Evolutionary conservation across 2,113 vertebrate species (phyloP).

Genomic region (Apus apus): DNA sequence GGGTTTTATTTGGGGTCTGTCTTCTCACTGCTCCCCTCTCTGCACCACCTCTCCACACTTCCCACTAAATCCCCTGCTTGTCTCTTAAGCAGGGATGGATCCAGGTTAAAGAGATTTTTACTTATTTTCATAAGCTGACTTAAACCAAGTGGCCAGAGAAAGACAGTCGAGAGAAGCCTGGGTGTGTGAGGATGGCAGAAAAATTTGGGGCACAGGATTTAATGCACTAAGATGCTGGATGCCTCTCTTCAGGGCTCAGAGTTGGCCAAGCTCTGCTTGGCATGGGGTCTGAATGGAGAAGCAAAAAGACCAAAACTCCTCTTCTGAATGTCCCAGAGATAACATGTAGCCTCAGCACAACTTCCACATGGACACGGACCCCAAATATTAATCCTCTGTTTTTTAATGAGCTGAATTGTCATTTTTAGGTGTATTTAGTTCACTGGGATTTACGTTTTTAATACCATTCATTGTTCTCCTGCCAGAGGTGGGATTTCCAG

Average conservation of each 20-base stretch:
- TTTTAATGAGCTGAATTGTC: not conserved
- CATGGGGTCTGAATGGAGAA: not conserved
- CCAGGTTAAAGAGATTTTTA: not conserved
- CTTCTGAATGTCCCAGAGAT: not conserved
- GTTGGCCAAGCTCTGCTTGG: not conserved
- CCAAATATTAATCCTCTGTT: not conserved
- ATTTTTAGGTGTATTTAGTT: not conserved
- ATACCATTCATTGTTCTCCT: not conserved
- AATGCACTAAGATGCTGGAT: not conserved
- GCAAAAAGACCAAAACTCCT: not conserved
- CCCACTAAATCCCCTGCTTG: not conserved
- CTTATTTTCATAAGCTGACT: not conserved
- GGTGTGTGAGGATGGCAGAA: fast-evolving
- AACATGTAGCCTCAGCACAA: not conserved
- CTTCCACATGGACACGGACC: fast-evolving
- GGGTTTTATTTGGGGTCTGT: not conserved
- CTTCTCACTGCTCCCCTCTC: not conserved
- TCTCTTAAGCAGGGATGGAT: not conserved
- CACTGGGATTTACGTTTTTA: not conserved
- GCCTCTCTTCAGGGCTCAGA: not conserved
- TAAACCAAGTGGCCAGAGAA: not conserved
- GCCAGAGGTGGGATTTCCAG: not conserved
- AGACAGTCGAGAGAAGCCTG: not conserved
- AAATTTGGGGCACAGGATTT: not conserved
- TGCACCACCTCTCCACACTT: not conserved